Base-by-base conservation (phyloP, 2,888 invertebrate genomes). In the Agapostemon virescens region DNA sequence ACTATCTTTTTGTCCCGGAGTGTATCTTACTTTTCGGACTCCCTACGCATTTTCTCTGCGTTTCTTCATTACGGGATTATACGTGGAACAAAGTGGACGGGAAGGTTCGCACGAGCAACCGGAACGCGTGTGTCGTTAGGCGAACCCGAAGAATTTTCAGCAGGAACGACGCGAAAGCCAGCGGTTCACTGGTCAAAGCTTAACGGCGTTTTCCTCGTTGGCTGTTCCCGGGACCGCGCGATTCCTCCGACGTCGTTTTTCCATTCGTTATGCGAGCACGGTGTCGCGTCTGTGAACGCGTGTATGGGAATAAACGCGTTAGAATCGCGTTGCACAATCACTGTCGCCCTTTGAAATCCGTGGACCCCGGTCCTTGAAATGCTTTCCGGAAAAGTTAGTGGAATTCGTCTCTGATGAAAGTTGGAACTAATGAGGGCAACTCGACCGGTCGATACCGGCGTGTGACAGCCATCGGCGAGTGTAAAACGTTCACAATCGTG, bases 21-120 rank as follows among this genome's bases (percentile, higher is more conserved):
- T n/a, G n/a, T 2, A n/a, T 49, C n/a, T 49, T 11, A n/a, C 55
- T 55, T 55, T 26, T 26, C 5, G 55, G 55, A 26, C 26, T 23
- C 23, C 13, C 26, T 55, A 58, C 85, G 82, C 84, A 86, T 88
- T 89, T 86, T 86, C 85, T 86, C 9, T 9, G 83, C 86, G 87
- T 89, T 90, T 89, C 90, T 90, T 91, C 90, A 90, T 91, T 90
- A 90, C 80, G 84, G 74, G 81, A 86, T 88, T 86, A 82, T 84
- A 84, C 85, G 85, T 69, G 78, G 77, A 68, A 77, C 79, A 79
- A 68, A 84, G 83, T 84, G 84, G 82, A n/a, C 70, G 76, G 7
- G 71, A 30, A 26, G 61, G 63, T 73, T n/a, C 36, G 64, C 68
- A 13, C 42, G 17, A n/a, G 26, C 40, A 15, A 40, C 17, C 15